phyloP scores from a whole-genome alignment of 2,888 invertebrate genomes.

The Parnassius smintheus region DNA sequence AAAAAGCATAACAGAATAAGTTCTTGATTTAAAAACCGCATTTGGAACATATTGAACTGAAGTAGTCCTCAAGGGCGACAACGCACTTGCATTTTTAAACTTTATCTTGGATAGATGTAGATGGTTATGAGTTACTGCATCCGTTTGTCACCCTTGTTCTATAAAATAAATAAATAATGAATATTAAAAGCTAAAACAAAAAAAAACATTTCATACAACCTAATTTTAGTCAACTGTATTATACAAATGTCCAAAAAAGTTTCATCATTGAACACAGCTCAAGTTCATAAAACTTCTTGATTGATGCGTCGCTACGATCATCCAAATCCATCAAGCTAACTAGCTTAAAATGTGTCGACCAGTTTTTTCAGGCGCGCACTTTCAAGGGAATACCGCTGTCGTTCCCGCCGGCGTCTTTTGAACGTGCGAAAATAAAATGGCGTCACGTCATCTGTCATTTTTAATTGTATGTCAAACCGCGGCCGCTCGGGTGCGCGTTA shows the following conservation, averaged over 20 bases:
- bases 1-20: too few relatives aligned
- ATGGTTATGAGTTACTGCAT: too few relatives aligned
- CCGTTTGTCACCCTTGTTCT: too few relatives aligned
- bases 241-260: slow-evolving; percentile 15
- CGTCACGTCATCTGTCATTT: slow-evolving; percentile 75
- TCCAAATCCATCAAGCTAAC: slow-evolving; percentile 52
- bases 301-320: slow-evolving; percentile 47
- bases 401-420: slow-evolving; percentile 56
- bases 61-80: too few relatives aligned
- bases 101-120: too few relatives aligned
- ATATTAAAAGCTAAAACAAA: too few relatives aligned
- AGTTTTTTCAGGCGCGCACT: slow-evolving; percentile 46
- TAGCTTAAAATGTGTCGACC: slow-evolving; percentile 62
- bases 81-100: too few relatives aligned
- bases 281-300: slow-evolving; percentile 39
- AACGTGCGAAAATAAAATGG: slow-evolving; percentile 61
- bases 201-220: too few relatives aligned
- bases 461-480: slow-evolving; percentile 76
- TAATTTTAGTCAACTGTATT: too few relatives aligned
- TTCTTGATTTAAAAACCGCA: too few relatives aligned
- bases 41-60: too few relatives aligned
- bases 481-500: slow-evolving; percentile 44
- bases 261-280: slow-evolving; percentile 3
- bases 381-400: slow-evolving; percentile 33
- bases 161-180: too few relatives aligned